These are phyloP conservation scores for Chaitophorus viminalis DNA, from an alignment of 2,888 invertebrate species.

Conservation along the genomic window DNA sequence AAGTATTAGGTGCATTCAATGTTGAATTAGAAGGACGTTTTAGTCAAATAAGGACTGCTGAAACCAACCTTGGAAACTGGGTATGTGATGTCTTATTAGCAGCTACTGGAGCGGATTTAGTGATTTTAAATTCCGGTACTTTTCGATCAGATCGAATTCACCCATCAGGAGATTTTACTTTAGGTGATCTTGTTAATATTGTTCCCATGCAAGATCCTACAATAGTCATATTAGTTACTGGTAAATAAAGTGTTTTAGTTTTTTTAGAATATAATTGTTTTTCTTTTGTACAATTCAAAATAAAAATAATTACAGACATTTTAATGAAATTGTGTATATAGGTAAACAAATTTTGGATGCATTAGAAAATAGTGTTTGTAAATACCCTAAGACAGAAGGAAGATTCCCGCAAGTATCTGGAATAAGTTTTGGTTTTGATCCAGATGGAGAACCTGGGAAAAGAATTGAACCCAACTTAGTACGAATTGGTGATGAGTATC, in stretches of 20 bases:
- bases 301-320: background rate
- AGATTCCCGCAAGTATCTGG: constrained; percentile 89
- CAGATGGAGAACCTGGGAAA: constrained; percentile 75
- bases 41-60: constrained; percentile 79
- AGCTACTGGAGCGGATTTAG: constrained; percentile 85
- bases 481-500: constrained; percentile 85
- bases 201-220: constrained; percentile 88
- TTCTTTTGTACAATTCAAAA: background rate
- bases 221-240: constrained; percentile 79
- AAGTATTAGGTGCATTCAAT: constrained; percentile 82
- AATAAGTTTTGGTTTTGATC: constrained; percentile 80
- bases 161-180: constrained; percentile 84
- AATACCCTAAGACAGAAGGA: constrained; percentile 88
- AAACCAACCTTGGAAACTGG: constrained; percentile 91
- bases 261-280: background rate
- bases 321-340: constrained; percentile 65
- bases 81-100: constrained; percentile 84
- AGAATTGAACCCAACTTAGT: constrained; percentile 79
- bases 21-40: constrained; percentile 91
- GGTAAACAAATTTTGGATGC: constrained; percentile 76
- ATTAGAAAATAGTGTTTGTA: constrained; percentile 85
- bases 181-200: constrained; percentile 83
- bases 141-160: constrained; percentile 81
- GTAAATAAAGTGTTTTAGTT: constrained; percentile 66
- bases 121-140: constrained; percentile 88